Conservation (phyloP, 2,113 vertebrate genomes). For the Paramisgurnus dabryanus region DNA sequence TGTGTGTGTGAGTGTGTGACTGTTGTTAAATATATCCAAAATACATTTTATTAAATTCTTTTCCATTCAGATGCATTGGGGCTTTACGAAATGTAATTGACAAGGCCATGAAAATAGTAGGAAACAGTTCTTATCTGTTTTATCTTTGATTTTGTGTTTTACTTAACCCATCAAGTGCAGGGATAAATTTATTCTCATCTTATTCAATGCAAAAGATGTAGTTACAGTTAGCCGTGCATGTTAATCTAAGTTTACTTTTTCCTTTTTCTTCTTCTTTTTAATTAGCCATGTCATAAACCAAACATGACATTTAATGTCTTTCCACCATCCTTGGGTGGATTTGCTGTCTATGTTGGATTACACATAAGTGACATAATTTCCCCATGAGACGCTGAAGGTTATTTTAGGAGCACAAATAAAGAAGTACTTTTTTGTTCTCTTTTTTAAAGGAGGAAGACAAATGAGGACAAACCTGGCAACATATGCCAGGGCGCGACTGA, state of each 20-base stretch:
- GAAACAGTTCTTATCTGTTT: too few relatives aligned
- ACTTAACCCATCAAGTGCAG: neutral
- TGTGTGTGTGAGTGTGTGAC: too few relatives aligned
- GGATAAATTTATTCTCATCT: conserved; percentile 51
- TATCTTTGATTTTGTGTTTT: too few relatives aligned
- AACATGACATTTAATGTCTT: conserved; percentile 60
- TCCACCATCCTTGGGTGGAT: conserved; percentile 35
- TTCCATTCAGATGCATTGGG: too few relatives aligned
- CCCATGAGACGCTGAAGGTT: neutral
- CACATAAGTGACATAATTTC: too few relatives aligned
- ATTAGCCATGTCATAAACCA: conserved; percentile 67
- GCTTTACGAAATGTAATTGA: too few relatives aligned
- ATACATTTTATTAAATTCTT: too few relatives aligned
- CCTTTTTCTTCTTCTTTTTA: conserved; percentile 63
- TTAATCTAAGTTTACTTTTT: conserved; percentile 59
- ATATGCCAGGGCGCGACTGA: conserved; percentile 33
- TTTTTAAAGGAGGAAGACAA: conserved; percentile 14
- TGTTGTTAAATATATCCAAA: too few relatives aligned
- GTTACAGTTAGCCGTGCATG: conserved; percentile 47
- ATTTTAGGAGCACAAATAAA: conserved; percentile 14
- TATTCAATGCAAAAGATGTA: conserved; percentile 34
- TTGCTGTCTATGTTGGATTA: conserved; percentile 3
- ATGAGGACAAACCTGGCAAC: conserved; percentile 43
- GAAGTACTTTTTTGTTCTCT: neutral
- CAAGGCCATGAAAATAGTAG: too few relatives aligned